phyloP scores from a whole-genome alignment of 2,797 vertebrate species.

The Trichosurus vulpecula region DNA sequence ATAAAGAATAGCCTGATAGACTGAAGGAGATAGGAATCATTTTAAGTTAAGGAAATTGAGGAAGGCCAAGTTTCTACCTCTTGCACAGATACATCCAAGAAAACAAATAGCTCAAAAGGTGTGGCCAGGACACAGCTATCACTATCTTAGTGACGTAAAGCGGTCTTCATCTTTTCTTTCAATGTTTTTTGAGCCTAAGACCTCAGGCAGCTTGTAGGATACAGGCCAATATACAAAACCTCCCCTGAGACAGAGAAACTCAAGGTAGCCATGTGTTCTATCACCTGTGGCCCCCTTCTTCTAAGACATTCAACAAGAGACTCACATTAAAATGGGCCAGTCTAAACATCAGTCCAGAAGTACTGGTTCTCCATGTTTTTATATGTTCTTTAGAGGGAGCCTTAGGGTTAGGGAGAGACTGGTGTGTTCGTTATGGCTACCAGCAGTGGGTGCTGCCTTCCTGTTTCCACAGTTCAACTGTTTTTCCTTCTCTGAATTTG shows the following conservation, averaged over 20 bases:
- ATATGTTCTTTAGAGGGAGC: background rate
- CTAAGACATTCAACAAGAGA: background rate
- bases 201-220: background rate
- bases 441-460: background rate
- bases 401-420: background rate
- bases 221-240: background rate
- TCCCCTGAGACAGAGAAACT: background rate
- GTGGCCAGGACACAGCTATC: background rate
- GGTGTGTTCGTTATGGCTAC: background rate
- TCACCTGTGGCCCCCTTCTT: background rate
- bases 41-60: background rate
- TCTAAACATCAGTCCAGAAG: background rate
- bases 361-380: background rate
- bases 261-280: background rate
- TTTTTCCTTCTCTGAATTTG: background rate
- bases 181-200: background rate
- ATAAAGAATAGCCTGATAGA: background rate
- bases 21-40: background rate
- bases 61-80: background rate
- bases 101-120: background rate
- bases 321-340: background rate
- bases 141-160: background rate
- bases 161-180: background rate
- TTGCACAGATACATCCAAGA: background rate
- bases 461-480: background rate